Evolutionary conservation across 2,113 vertebrate species (phyloP).

Genomic region (Chloropsis cyanopogon): DNA sequence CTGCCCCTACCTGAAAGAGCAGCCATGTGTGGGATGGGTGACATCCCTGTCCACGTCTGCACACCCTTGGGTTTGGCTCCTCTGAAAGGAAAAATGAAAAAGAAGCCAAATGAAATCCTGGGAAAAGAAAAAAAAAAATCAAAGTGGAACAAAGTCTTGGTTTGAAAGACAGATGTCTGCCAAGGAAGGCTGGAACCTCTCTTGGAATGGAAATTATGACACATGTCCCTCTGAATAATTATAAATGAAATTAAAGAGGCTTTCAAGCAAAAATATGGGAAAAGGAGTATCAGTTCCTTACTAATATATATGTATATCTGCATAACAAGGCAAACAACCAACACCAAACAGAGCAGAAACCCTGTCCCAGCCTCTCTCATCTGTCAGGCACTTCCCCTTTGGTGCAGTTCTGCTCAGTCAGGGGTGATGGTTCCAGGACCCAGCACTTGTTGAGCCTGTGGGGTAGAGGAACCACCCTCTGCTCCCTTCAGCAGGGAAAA

Average conservation of each 20-base stretch:
- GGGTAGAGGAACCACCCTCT: too few species aligned
- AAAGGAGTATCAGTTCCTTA: not conserved
- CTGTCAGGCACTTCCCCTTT: not conserved
- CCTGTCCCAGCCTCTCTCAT: not conserved
- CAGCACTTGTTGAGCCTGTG: too few species aligned
- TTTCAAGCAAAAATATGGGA: not conserved
- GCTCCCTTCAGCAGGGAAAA: too few species aligned
- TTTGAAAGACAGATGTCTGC: not conserved
- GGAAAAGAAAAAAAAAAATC: not conserved
- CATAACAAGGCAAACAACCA: not conserved
- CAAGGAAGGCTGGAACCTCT: not conserved
- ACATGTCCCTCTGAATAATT: not conserved
- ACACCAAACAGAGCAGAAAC: not conserved
- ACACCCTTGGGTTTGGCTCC: not conserved
- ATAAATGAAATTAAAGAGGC: rapidly evolving
- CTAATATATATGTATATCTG: not conserved
- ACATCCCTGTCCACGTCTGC: not conserved
- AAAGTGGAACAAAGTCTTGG: not conserved
- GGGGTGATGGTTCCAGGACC: too few species aligned
- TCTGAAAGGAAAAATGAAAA: not conserved
- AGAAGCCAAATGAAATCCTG: not conserved
- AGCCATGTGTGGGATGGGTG: not conserved
- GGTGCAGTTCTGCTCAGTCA: too few species aligned
- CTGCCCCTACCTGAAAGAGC: not conserved
- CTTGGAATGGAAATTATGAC: not conserved